Conservation (phyloP, 1,140 invertebrate genomes). For the Trichonephila inaurata region DNA sequence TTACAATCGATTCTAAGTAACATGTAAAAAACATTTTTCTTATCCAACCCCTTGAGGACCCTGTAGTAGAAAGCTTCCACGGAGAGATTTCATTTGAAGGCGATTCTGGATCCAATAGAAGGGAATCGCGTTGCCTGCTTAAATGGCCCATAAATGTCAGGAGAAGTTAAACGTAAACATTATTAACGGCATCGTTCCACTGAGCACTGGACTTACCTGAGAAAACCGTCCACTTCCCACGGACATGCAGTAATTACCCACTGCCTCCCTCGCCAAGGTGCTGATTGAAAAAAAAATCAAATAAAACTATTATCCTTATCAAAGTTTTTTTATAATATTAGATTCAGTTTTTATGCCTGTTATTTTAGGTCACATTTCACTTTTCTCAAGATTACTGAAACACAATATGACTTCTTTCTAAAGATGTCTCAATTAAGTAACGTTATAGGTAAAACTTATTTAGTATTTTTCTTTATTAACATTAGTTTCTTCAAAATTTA, state of each 20-base stretch:
- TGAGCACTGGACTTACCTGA: not conserved
- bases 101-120: not conserved
- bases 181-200: conserved; percentile 57
- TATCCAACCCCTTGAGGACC: not conserved
- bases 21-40: too few relatives aligned
- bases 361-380: too few relatives aligned
- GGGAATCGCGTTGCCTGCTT: conserved; percentile 31
- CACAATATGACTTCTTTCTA: too few relatives aligned
- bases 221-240: not conserved
- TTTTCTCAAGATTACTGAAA: too few relatives aligned
- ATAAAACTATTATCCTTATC: too few relatives aligned
- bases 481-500: too few relatives aligned
- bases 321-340: too few relatives aligned
- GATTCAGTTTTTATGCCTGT: too few relatives aligned
- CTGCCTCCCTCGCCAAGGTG: not conserved
- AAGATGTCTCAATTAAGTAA: too few relatives aligned
- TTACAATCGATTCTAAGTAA: too few relatives aligned
- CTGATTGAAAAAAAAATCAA: not conserved
- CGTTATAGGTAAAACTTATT: too few relatives aligned
- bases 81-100: not conserved
- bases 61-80: not conserved
- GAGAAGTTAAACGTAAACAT: conserved; percentile 74
- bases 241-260: not conserved
- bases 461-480: too few relatives aligned
- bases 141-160: conserved; percentile 73